Conservation (phyloP, 2,113 vertebrate genomes). For the Burhinus bistriatus region DNA sequence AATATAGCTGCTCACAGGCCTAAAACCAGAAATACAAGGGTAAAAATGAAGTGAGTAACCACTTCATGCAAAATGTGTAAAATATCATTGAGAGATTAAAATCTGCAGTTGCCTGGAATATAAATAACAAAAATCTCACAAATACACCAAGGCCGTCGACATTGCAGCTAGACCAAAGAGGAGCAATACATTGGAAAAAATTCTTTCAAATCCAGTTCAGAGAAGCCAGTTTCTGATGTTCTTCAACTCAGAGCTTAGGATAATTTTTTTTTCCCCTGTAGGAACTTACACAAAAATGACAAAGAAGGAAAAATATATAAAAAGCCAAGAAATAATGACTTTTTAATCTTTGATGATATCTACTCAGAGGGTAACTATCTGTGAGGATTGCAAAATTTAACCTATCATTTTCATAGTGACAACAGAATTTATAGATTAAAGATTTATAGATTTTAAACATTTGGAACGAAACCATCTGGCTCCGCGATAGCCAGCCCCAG, state of each 20-base stretch:
- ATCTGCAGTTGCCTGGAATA: neutral
- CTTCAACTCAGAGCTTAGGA: neutral
- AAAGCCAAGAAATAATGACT: slow-evolving; percentile 62
- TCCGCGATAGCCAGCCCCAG: neutral
- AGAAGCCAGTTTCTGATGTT: slow-evolving; percentile 39
- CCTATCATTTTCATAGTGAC: slow-evolving; percentile 63
- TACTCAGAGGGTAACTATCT: slow-evolving; percentile 62
- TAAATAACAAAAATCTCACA: neutral
- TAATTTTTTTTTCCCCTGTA: neutral
- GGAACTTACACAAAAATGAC: slow-evolving; percentile 37
- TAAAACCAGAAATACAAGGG: neutral
- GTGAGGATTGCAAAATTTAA: slow-evolving; percentile 60
- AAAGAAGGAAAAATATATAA: slow-evolving; percentile 61
- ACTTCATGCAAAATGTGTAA: neutral
- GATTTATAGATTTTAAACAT: slow-evolving; percentile 66
- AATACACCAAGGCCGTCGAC: neutral
- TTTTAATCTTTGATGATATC: slow-evolving; percentile 67
- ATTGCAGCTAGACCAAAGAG: neutral
- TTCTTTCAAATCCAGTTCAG: neutral
- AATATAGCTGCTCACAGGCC: neutral
- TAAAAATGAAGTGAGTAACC: neutral
- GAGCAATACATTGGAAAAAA: neutral
- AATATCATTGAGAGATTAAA: neutral
- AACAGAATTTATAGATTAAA: slow-evolving; percentile 68
- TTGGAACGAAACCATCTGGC: slow-evolving; percentile 32